A percentile compares a stretch with the other conserved stretches of the same genome.
Evolutionary conservation across 2,797 vertebrate species (phyloP).

Genomic region (Tachyglossus aculeatus): DNA sequence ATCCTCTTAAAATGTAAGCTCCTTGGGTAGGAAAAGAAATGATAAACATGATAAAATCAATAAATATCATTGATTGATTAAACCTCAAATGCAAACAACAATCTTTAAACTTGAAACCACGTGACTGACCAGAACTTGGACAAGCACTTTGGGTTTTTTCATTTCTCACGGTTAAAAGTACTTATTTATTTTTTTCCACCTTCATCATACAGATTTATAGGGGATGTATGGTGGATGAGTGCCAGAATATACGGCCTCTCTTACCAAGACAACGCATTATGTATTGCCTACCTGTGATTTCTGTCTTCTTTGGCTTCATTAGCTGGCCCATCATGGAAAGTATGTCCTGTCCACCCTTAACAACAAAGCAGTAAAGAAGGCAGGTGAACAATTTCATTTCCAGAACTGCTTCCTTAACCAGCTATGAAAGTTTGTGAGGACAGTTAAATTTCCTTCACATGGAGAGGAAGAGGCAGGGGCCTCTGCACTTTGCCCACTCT

Average conservation of each 20-base stretch:
- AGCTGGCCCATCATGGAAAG: slow-evolving; percentile 99
- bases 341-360: slow-evolving; percentile 96
- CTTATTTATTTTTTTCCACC: not conserved
- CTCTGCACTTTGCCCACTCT: too few species aligned
- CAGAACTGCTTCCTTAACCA: not conserved
- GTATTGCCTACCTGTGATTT: slow-evolving; percentile 89
- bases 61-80: too few species aligned
- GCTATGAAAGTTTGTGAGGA: not conserved
- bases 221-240: not conserved
- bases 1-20: too few species aligned
- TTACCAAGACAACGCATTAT: not conserved
- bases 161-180: too few species aligned
- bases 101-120: too few species aligned
- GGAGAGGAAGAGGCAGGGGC: not conserved
- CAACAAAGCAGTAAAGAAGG: slow-evolving; percentile 27
- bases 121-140: too few species aligned
- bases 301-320: slow-evolving; percentile 99
- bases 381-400: not conserved
- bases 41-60: too few species aligned
- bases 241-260: not conserved
- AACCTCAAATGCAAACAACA: too few species aligned
- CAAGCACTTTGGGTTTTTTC: too few species aligned
- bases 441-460: not conserved
- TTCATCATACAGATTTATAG: slow-evolving; percentile 12
- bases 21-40: too few species aligned